Conservation (phyloP, 2,113 vertebrate genomes). For the Leiothrix lutea region DNA sequence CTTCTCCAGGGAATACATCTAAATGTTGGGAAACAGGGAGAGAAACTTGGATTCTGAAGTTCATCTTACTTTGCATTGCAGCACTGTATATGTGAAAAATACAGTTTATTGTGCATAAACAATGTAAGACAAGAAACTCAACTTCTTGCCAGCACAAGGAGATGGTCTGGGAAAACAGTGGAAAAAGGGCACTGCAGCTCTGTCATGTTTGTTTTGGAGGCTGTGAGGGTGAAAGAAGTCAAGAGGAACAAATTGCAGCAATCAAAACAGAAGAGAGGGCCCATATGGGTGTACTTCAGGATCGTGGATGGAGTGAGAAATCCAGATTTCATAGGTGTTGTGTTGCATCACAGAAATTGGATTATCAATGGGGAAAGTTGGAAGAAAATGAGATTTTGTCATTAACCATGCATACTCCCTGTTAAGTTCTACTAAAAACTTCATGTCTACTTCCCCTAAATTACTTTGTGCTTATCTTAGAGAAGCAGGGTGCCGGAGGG, state of each 20-base stretch:
- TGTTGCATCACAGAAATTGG: background rate
- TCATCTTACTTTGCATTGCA: background rate
- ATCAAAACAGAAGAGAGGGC: background rate
- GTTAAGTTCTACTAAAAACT: background rate
- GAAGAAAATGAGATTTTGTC: background rate
- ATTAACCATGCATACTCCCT: background rate
- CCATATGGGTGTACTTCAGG: fast-evolving
- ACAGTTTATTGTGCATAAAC: background rate
- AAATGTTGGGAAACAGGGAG: background rate
- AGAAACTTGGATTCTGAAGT: background rate
- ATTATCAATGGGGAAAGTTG: background rate
- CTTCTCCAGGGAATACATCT: background rate
- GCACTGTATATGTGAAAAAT: background rate
- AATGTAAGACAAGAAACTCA: background rate
- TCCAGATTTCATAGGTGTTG: background rate
- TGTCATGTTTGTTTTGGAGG: background rate
- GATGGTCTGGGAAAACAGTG: background rate
- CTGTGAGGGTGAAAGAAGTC: background rate
- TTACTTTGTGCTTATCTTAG: background rate
- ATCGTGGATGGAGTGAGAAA: background rate
- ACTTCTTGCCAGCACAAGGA: background rate
- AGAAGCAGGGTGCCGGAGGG: fast-evolving
- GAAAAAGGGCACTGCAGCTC: background rate
- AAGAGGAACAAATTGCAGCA: background rate
- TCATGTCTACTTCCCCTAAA: background rate